phyloP scores from a whole-genome alignment of 2,888 invertebrate genomes.

The Noctuana brunneofusca region DNA sequence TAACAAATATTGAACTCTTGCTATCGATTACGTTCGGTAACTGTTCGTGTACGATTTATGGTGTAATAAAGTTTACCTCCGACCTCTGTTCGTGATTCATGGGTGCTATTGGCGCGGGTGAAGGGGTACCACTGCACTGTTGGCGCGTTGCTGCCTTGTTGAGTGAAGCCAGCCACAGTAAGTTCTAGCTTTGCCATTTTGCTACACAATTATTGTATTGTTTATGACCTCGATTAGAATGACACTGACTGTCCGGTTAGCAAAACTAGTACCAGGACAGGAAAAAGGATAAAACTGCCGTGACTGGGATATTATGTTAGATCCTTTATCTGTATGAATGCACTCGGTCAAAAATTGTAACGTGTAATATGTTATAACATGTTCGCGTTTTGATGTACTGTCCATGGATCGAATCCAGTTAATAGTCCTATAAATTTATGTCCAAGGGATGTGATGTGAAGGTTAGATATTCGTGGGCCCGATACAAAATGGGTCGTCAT shows the following conservation, averaged over 20 bases:
- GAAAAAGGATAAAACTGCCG: not conserved
- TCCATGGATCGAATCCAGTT: too few species aligned
- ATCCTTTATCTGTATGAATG: not conserved
- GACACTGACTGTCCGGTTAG: not conserved
- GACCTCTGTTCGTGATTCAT: conserved; percentile 63
- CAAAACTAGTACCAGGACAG: not conserved
- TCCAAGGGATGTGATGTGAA: too few species aligned
- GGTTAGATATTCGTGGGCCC: too few species aligned
- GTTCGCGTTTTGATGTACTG: not conserved
- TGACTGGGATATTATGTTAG: too few species aligned
- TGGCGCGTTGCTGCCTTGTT: conserved; percentile 16
- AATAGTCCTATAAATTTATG: too few species aligned
- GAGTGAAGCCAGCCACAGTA: conserved; percentile 1
- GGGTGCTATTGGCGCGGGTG: conserved; percentile 66
- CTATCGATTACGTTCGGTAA: conserved; percentile 30
- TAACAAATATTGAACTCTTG: conserved; percentile 27
- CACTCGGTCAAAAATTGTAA: not conserved
- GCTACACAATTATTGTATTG: not conserved
- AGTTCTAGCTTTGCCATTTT: not conserved
- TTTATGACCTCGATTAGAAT: not conserved
- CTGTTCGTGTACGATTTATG: conserved; percentile 30
- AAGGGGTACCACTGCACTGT: conserved; percentile 50
- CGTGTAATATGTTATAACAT: not conserved
- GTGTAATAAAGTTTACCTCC: conserved; percentile 57
- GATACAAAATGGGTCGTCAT: too few species aligned